Evolutionary conservation across 1,140 invertebrate genomes (phyloP).

Genomic region (Ceratosolen solmsi): DNA sequence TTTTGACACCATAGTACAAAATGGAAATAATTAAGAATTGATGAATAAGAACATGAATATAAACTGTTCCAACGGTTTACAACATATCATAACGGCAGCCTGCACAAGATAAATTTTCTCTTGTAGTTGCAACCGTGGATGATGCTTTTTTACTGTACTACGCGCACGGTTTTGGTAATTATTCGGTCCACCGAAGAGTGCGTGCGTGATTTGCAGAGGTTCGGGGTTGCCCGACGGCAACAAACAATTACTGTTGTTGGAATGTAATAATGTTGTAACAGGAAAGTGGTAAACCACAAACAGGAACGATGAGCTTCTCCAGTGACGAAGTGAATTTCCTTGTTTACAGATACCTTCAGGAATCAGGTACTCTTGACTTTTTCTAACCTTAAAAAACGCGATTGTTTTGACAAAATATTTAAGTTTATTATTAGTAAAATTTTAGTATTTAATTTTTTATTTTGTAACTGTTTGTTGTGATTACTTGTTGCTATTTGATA

Average conservation of each 20-base stretch:
- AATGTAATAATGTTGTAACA: constrained; percentile 33
- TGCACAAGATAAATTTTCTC: too few relatives aligned
- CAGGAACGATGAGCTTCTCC: constrained; percentile 91
- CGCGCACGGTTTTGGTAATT: neutral
- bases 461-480: neutral
- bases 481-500: neutral
- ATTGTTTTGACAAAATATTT: constrained; percentile 43
- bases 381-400: constrained; percentile 61
- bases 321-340: constrained; percentile 99
- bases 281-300: neutral
- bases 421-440: neutral
- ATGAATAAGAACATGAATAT: neutral
- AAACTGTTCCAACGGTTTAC: too few relatives aligned
- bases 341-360: constrained; percentile 98
- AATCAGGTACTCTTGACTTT: constrained; percentile 84
- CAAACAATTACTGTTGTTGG: neutral
- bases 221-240: constrained; percentile 6
- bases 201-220: neutral
- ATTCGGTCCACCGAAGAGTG: neutral
- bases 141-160: constrained; percentile 5
- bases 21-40: too few relatives aligned
- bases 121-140: neutral
- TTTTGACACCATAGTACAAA: too few relatives aligned
- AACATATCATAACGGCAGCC: too few relatives aligned
- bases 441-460: neutral